Base-by-base conservation (phyloP, 2,888 invertebrate species). In the Hirtodrosophila alboralis region DNA sequence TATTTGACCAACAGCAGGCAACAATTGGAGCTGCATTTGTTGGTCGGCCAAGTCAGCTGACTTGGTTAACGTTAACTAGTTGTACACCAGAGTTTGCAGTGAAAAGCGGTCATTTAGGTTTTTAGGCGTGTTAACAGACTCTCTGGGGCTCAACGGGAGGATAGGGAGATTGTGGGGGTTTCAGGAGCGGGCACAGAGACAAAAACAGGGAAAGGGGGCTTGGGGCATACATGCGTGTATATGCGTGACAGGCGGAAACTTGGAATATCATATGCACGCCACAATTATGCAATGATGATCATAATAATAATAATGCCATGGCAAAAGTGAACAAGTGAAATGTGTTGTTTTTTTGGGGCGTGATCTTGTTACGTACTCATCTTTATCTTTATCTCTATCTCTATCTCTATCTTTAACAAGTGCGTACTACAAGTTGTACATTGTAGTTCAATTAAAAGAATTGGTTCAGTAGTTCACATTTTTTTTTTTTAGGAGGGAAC, bases 181-280 rank as follows among this genome's bases (percentile, higher is more conserved):
- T n/a, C n/a, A n/a, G 28, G 28, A 5, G 14, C 0, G 9, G 33
- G n/a, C n/a, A n/a, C n/a, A n/a, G n/a, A n/a, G n/a, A n/a, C n/a
- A n/a, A n/a, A n/a, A n/a, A n/a, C n/a, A 13, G 33, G 53, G 16
- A 7, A 6, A 7, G 3, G 30, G 33, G 31, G 34, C 2, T 14
- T 8, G 43, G 57, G 40, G 47, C 28, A 27, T 21, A 54, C 33
- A 60, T 73, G 74, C 56, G 69, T 57, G 64, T 60, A 67, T 60
- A 59, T 72, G 75, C 86, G 78, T 86, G 81, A 81, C 79, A 81
- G 85, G 81, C 87, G 81, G 85, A 81, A 81, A 81, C 81, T 81
- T 64, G 87, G 64, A 68, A 71, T 86, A 81, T 81, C 67, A 86
- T 86, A 80, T 84, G 81, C 84, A 80, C 84, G 70, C 58, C 60